Evolutionary conservation across 2,113 vertebrate species (phyloP).

Genomic region (Macquaria australasica): DNA sequence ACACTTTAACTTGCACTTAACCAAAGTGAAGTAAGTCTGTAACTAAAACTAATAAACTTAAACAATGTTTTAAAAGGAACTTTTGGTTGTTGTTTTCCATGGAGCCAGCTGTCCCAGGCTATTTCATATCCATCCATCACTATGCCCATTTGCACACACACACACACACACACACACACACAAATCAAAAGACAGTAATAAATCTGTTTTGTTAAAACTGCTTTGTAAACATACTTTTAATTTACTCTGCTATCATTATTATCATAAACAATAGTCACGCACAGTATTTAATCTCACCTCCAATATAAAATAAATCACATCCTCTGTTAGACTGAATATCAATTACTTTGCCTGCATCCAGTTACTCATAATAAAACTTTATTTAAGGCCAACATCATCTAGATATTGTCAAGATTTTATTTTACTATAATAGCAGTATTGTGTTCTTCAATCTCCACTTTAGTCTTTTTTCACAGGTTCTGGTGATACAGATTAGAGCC

Average conservation of each 20-base stretch:
- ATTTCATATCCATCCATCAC: not conserved
- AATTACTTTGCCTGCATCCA: not conserved
- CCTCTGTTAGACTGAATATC: not conserved
- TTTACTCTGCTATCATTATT: not conserved
- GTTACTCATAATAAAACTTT: not conserved
- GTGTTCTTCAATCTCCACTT: not conserved
- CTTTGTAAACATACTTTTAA: not conserved
- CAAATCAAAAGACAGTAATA: not conserved
- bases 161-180: not conserved
- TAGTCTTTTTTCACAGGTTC: not conserved
- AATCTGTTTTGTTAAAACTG: not conserved
- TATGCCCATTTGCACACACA: not conserved
- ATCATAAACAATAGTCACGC: not conserved
- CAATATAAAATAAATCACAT: not conserved
- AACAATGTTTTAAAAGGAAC: not conserved
- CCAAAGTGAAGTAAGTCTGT: not conserved
- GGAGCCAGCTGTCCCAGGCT: not conserved
- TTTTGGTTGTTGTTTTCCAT: not conserved
- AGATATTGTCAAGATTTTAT: not conserved
- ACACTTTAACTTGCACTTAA: not conserved
- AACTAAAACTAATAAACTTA: not conserved
- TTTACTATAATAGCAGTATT: not conserved
- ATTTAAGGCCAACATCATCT: not conserved
- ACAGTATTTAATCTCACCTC: not conserved
- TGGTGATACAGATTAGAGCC: conserved; percentile 3